Base-by-base conservation (phyloP, 2,888 invertebrate species). In the Fabriciana adippe region DNA sequence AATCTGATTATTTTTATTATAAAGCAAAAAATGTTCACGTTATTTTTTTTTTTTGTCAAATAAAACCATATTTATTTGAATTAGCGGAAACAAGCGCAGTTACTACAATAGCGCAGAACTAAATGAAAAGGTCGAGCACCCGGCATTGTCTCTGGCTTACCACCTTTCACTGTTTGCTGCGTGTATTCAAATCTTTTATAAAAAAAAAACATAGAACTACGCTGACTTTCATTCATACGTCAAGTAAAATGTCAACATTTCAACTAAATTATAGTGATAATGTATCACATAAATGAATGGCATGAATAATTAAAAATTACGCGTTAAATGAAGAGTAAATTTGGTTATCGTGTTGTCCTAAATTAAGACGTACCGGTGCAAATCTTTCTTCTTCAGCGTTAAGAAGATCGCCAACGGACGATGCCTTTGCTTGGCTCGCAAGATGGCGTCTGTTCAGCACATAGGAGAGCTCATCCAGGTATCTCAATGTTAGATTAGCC, bases 381-480 rank as follows among this genome's bases (percentile, higher is more conserved):
- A 83, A 89, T 68, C 88, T 83, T 68, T 90, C 92, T 55, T 92
- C 92, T 41, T 91, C 92, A 55, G 92, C 81, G 64, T 87, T 92
- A 2, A 93, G 84, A 59, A 93, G 89, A 77, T 92, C 92, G 1
- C 93, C 93, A 1, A 93, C 93, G 15, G 93, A 93, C 69, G 91
- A 92, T 82, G 93, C 92, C 76, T 87, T 89, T 76, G 88, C 82
- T 77, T 92, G 91, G 65, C 75, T 86, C 67, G 90, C 82, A 69
- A 92, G 77, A 66, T 89, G 89, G 76, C 85, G 82, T 75, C 93
- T 81, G 72, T 91, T 92, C 83, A 93, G 77, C 70, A 93, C 93
- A 76, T 86, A 92, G 41, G 92, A 92, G 73, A 93, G 77, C 83
- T 93, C 93, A 82, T 93, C 93, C 88, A 93, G 87, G 85, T 93